phyloP scores from a whole-genome alignment of 2,113 vertebrate species.

The Ciconia boyciana region DNA sequence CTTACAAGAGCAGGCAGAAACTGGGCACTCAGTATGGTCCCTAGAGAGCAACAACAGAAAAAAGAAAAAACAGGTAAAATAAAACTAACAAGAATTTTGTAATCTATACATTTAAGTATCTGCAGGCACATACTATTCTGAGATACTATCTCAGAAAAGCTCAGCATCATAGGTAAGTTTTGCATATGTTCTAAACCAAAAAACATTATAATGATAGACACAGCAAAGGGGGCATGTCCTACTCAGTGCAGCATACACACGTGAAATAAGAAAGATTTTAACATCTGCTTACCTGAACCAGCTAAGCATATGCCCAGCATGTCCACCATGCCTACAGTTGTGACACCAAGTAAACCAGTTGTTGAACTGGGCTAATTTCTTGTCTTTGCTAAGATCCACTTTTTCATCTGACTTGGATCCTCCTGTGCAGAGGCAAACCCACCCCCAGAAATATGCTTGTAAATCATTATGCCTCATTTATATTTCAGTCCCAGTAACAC shows the following conservation, averaged over 20 bases:
- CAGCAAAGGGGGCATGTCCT: neutral
- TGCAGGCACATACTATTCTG: neutral
- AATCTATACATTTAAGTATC: neutral
- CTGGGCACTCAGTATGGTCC: slow-evolving; percentile 95
- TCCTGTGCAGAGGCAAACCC: slow-evolving; percentile 72
- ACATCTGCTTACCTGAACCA: slow-evolving; percentile 90
- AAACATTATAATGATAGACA: neutral
- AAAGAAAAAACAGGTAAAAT: neutral
- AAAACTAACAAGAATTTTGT: neutral
- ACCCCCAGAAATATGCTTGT: neutral
- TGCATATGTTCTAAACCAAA: neutral
- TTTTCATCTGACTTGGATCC: slow-evolving; percentile 94
- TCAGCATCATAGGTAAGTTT: neutral
- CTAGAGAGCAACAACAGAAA: slow-evolving; percentile 57
- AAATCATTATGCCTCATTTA: neutral
- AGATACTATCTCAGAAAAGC: neutral
- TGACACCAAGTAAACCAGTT: slow-evolving; percentile 99
- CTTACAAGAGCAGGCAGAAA: slow-evolving; percentile 95
- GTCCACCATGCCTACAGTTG: slow-evolving; percentile 96
- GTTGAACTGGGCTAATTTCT: slow-evolving; percentile 97
- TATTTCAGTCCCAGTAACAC: neutral
- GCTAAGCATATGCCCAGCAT: slow-evolving; percentile 97
- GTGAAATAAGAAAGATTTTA: neutral
- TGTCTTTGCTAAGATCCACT: slow-evolving; percentile 93
- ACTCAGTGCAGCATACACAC: neutral